phyloP scores from a whole-genome alignment of 1,140 invertebrate species.

The Neuroterus valhalla region DNA sequence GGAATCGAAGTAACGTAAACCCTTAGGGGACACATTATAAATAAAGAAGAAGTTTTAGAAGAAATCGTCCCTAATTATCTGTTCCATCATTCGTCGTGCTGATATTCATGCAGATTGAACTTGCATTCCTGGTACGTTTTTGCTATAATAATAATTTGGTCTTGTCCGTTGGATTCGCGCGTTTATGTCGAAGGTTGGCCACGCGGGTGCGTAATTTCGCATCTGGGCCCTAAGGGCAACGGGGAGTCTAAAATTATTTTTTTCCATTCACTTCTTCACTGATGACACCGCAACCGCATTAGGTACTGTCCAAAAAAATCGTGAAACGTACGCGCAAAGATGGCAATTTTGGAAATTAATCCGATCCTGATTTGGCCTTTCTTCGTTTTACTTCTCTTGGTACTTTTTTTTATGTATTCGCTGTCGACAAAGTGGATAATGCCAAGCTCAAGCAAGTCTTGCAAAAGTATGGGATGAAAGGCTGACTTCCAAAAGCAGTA shows the following conservation, averaged over 20 bases:
- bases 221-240: background rate
- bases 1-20: background rate
- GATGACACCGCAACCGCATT: background rate
- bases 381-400: too few relatives aligned
- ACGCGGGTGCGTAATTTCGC: background rate
- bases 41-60: background rate
- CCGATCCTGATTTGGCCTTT: background rate
- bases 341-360: background rate
- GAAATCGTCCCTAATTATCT: background rate
- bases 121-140: slow-evolving; percentile 50
- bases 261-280: background rate
- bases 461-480: too few relatives aligned
- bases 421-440: too few relatives aligned
- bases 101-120: slow-evolving; percentile 56
- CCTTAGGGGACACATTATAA: too few relatives aligned
- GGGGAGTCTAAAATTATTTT: background rate
- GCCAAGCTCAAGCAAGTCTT: too few relatives aligned
- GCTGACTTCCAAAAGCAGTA: too few relatives aligned
- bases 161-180: slow-evolving; percentile 41
- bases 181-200: background rate
- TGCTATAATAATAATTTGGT: slow-evolving; percentile 67
- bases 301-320: background rate
- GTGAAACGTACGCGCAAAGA: background rate
- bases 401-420: too few relatives aligned
- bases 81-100: background rate